Percentiles rank a stretch among this genome's conserved stretches.
These are phyloP conservation scores for Protomyctophum bolini DNA, from an alignment of 2,113 vertebrate species.

Conservation along the genomic window DNA sequence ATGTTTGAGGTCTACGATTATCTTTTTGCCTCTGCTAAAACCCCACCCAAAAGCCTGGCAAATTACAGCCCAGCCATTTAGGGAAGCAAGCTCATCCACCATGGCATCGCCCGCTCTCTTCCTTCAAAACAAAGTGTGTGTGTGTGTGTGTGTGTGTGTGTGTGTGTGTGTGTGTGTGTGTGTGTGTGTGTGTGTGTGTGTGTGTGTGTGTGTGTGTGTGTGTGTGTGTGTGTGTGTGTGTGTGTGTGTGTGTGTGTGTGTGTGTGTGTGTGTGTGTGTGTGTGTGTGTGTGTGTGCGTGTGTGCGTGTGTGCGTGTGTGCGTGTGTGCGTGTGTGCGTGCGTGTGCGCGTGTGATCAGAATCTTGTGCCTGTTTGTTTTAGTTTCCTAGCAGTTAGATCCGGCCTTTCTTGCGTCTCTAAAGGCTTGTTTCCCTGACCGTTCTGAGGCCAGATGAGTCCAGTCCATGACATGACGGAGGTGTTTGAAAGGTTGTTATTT, in stretches of 20 bases:
- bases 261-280: slow-evolving; percentile 14
- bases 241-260: slow-evolving; percentile 45
- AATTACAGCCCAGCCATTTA: slow-evolving; percentile 58
- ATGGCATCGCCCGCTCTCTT: slow-evolving; percentile 31
- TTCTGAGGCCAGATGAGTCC: too few relatives aligned
- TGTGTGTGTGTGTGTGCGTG: neutral
- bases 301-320: neutral
- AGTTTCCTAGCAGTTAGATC: slow-evolving; percentile 39
- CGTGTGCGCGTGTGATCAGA: slow-evolving; percentile 40
- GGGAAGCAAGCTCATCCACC: slow-evolving; percentile 27
- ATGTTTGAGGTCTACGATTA: slow-evolving; percentile 53
- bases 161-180: slow-evolving; percentile 9
- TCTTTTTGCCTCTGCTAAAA: slow-evolving; percentile 39
- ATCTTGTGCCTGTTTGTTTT: slow-evolving; percentile 48
- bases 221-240: slow-evolving; percentile 13
- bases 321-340: neutral
- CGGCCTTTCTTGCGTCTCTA: slow-evolving; percentile 35
- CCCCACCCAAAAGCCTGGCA: slow-evolving; percentile 63
- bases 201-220: too few relatives aligned
- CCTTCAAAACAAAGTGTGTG: slow-evolving; percentile 64
- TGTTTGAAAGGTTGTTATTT: too few relatives aligned
- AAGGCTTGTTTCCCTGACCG: too few relatives aligned
- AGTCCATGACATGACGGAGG: too few relatives aligned
- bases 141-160: slow-evolving; percentile 33
- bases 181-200: neutral